Percentiles rank a stretch among this genome's conserved stretches.
Conservation (phyloP, 2,797 vertebrate genomes). For the Columba guinea region DNA sequence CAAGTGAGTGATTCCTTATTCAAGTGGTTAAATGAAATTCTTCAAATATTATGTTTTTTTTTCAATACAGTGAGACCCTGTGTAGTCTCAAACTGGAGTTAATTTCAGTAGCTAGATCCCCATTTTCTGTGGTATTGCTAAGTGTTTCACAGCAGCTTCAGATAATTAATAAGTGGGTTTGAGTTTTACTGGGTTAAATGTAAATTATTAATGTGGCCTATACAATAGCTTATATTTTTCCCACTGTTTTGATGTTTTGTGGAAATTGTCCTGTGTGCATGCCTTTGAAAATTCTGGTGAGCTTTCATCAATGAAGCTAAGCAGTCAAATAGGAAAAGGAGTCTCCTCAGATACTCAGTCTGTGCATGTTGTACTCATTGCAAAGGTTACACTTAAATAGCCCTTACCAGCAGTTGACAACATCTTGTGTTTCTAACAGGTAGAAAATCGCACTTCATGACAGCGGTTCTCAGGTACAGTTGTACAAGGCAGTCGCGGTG, state of each 20-base stretch:
- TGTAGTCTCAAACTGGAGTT: background rate
- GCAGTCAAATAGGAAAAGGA: background rate
- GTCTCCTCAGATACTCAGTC: background rate
- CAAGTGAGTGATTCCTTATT: background rate
- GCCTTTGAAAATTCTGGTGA: background rate
- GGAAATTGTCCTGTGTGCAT: background rate
- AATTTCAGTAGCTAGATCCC: background rate
- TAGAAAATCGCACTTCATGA: accelerated
- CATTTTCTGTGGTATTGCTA: background rate
- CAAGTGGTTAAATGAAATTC: background rate
- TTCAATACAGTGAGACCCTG: background rate
- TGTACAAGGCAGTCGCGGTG: accelerated
- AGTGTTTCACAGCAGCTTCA: background rate
- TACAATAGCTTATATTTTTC: background rate
- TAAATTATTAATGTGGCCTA: background rate
- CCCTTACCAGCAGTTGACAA: background rate
- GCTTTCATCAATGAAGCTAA: background rate
- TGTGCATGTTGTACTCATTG: background rate
- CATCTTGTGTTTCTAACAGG: background rate
- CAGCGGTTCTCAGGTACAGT: accelerated
- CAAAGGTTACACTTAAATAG: background rate
- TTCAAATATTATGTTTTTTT: background rate
- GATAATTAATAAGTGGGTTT: background rate
- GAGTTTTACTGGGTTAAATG: background rate
- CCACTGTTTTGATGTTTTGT: background rate